Percentiles rank a stretch among this genome's conserved stretches.
phyloP scores from a whole-genome alignment of 1,140 invertebrate genomes.

The Drosophila rufa region DNA sequence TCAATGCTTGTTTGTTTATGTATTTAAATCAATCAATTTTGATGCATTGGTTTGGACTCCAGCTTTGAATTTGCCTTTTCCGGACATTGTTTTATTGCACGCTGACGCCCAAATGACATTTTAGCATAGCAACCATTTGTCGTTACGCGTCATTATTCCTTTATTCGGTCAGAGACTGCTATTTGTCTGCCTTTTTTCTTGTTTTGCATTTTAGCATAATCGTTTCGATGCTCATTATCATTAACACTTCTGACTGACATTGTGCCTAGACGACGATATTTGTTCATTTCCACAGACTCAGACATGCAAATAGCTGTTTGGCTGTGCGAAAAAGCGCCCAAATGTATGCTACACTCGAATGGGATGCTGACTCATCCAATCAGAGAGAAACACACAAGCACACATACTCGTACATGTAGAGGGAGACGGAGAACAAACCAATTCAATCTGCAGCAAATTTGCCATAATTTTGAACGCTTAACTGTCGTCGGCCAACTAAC shows the following conservation, averaged over 20 bases:
- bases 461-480: conserved; percentile 55
- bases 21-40: background rate
- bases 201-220: conserved; percentile 50
- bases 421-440: conserved; percentile 30
- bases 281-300: conserved; percentile 43
- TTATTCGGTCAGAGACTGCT: conserved; percentile 2
- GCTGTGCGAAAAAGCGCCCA: conserved; percentile 27
- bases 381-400: conserved; percentile 17
- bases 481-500: conserved; percentile 53
- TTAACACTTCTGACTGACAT: conserved; percentile 41
- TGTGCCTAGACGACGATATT: conserved; percentile 32
- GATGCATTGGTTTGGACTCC: conserved; percentile 43
- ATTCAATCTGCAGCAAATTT: conserved; percentile 58
- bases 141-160: conserved; percentile 13
- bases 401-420: background rate
- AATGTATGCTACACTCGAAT: conserved; percentile 41
- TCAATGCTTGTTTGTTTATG: background rate
- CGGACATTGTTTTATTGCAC: conserved; percentile 16
- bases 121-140: conserved; percentile 2
- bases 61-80: conserved; percentile 9
- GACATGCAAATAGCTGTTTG: conserved; percentile 51
- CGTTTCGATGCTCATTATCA: conserved; percentile 53
- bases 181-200: conserved; percentile 26
- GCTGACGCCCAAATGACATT: conserved; percentile 8
- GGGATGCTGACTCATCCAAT: conserved; percentile 52